Conservation (phyloP, 2,113 vertebrate species). For the Pseudorectes ferrugineus region DNA sequence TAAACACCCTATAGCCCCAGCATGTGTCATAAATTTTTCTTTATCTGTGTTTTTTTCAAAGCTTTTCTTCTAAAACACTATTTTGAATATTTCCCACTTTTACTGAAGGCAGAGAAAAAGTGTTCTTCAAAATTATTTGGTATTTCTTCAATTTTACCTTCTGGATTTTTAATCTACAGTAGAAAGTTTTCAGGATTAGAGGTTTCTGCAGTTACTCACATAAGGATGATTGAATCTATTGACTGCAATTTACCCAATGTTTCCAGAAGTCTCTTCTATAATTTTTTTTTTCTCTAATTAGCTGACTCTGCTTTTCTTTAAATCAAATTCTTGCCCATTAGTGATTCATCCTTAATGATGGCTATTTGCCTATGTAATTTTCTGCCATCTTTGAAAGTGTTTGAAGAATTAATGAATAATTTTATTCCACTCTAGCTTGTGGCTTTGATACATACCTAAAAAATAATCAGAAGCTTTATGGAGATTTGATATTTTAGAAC, state of each 20-base stretch:
- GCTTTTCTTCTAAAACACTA: background rate
- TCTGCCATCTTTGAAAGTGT: background rate
- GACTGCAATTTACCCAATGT: background rate
- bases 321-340: background rate
- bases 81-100: background rate
- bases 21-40: background rate
- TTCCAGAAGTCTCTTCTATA: background rate
- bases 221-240: background rate
- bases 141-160: background rate
- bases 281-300: background rate
- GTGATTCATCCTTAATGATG: background rate
- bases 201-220: background rate
- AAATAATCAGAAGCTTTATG: background rate
- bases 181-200: background rate
- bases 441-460: background rate
- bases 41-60: background rate
- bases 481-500: background rate
- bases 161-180: background rate
- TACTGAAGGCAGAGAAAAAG: background rate
- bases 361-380: background rate
- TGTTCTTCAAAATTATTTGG: background rate
- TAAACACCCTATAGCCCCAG: background rate
- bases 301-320: background rate
- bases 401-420: slow-evolving; percentile 19
- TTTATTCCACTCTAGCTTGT: background rate